Evolutionary conservation across 1,140 invertebrate species (phyloP).

Genomic region (Nomia melanderi): DNA sequence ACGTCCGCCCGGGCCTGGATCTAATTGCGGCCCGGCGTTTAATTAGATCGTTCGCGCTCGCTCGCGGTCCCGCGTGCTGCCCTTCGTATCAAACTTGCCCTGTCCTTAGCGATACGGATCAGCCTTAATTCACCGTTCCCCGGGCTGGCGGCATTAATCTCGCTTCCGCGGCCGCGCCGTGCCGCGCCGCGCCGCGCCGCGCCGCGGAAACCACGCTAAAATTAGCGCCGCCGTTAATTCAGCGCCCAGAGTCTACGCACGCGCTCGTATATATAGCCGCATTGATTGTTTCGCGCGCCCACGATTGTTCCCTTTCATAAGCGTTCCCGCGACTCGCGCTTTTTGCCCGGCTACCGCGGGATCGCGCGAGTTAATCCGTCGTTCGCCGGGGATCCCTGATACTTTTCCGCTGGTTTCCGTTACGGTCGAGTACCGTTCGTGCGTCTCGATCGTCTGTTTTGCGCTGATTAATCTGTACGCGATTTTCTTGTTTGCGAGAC

Average conservation of each 20-base stretch:
- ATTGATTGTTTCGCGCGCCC: slow-evolving; percentile 38
- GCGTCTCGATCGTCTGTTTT: too few relatives aligned
- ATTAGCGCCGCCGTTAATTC: slow-evolving; percentile 54
- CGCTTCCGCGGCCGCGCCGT: slow-evolving; percentile 32
- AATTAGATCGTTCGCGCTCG: slow-evolving; percentile 56
- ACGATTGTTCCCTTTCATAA: neutral
- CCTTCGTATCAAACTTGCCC: slow-evolving; percentile 57
- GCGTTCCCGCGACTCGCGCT: too few relatives aligned
- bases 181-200: too few relatives aligned
- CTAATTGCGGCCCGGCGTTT: slow-evolving; percentile 57
- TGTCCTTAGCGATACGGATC: slow-evolving; percentile 62
- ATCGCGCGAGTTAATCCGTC: too few relatives aligned
- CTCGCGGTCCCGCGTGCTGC: slow-evolving; percentile 31
- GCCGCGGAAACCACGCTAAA: slow-evolving; percentile 50
- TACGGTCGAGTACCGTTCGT: too few relatives aligned
- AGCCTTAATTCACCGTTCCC: slow-evolving; percentile 58
- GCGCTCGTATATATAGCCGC: slow-evolving; percentile 20
- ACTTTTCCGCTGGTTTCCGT: too few relatives aligned
- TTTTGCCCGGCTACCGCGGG: too few relatives aligned
- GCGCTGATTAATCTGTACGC: too few relatives aligned
- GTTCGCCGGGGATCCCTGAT: too few relatives aligned
- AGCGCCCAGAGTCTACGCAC: slow-evolving; percentile 31
- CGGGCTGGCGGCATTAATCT: slow-evolving; percentile 55
- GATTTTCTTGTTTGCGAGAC: too few relatives aligned
- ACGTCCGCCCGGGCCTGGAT: slow-evolving; percentile 23